Evolutionary conservation across 2,888 invertebrate species (phyloP).

Genomic region (Beris chalybata): DNA sequence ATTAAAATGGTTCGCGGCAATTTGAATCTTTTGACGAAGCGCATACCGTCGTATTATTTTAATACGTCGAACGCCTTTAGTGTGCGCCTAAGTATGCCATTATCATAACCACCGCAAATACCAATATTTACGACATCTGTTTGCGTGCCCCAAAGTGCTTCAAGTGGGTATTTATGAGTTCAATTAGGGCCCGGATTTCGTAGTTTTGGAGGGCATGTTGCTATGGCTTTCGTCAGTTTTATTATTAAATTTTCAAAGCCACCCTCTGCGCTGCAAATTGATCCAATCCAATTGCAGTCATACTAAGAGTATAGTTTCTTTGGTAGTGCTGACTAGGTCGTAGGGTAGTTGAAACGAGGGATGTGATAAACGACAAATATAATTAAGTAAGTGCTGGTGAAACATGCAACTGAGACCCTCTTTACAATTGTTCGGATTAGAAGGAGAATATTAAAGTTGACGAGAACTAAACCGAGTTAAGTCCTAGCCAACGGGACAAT

Average conservation of each 20-base stretch:
- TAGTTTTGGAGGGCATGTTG: conserved; percentile 13
- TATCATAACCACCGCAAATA: conserved; percentile 8
- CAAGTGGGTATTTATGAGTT: conserved; percentile 33
- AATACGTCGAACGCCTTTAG: no score
- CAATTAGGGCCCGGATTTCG: conserved; percentile 16
- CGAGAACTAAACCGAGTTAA: no score
- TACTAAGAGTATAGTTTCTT: background rate
- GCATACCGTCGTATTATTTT: no score
- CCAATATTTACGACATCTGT: conserved; percentile 28
- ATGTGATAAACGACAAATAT: background rate
- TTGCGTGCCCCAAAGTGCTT: conserved; percentile 35
- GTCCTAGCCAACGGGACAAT: no score
- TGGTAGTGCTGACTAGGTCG: no score
- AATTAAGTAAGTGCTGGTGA: conserved; percentile 24
- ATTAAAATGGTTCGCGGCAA: no score
- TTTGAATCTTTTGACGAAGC: no score
- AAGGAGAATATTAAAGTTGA: no score
- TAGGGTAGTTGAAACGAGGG: background rate
- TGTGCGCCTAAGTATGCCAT: no score
- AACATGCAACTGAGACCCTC: background rate
- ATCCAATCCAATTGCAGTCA: conserved; percentile 26
- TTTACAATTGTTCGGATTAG: background rate
- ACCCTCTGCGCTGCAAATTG: conserved; percentile 27
- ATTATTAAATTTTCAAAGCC: conserved; percentile 7
- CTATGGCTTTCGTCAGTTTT: conserved; percentile 11